Percentiles rank a stretch among this genome's conserved stretches.
These are phyloP conservation scores for Drosophila vallismaia DNA, from an alignment of 2,888 invertebrate species.

Conservation along the genomic window DNA sequence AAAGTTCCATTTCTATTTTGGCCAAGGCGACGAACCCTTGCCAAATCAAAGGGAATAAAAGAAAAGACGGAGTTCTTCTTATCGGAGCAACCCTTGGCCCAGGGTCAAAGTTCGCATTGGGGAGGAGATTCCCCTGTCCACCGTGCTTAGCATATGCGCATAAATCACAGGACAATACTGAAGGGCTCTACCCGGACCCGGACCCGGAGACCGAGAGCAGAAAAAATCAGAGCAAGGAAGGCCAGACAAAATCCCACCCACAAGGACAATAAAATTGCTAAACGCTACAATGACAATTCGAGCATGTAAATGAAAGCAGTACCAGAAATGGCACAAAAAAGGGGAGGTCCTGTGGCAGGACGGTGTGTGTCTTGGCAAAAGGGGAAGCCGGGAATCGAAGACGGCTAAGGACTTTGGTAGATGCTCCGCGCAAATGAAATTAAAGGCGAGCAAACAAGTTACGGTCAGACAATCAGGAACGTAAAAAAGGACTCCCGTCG, in stretches of 20 bases:
- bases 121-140: constrained; percentile 8
- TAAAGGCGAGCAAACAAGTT: constrained; percentile 82
- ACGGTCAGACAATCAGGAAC: constrained; percentile 77
- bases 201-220: constrained; percentile 25
- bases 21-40: constrained; percentile 61
- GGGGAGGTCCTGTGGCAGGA: constrained; percentile 22
- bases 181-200: constrained; percentile 20
- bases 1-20: constrained; percentile 65
- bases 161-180: constrained; percentile 69
- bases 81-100: constrained; percentile 47
- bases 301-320: constrained; percentile 79
- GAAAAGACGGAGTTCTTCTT: constrained; percentile 42
- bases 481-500: constrained; percentile 66
- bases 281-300: constrained; percentile 78
- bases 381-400: constrained; percentile 24
- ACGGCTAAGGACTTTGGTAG: constrained; percentile 10
- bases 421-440: constrained; percentile 77
- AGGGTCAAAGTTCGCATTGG: constrained; percentile 70
- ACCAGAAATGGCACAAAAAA: constrained; percentile 26
- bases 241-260: constrained; percentile 36
- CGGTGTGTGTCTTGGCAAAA: not conserved
- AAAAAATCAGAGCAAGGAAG: constrained; percentile 22
- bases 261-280: constrained; percentile 78
- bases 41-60: constrained; percentile 47
- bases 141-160: constrained; percentile 70